phyloP scores from a whole-genome alignment of 2,797 vertebrate genomes.

The Thamnophis elegans region DNA sequence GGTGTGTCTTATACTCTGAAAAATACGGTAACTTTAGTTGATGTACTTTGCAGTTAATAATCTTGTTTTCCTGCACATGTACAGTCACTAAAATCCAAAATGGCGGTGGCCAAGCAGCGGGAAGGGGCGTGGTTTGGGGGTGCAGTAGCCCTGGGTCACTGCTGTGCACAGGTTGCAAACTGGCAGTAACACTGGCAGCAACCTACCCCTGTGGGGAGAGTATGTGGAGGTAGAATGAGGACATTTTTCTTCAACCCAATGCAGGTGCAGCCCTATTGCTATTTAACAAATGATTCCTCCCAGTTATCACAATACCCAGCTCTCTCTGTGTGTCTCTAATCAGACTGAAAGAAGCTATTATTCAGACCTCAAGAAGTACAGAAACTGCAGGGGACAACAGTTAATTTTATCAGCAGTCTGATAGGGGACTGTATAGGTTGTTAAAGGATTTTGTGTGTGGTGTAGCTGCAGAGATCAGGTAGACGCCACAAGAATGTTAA shows the following conservation, averaged over 20 bases:
- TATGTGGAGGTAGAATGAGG: background rate
- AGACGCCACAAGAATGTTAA: background rate
- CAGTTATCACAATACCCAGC: background rate
- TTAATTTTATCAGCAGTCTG: background rate
- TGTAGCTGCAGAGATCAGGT: background rate
- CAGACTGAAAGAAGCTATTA: background rate
- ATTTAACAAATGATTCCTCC: background rate
- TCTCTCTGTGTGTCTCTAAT: background rate
- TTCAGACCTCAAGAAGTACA: background rate
- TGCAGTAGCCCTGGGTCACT: too few species aligned
- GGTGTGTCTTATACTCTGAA: too few species aligned
- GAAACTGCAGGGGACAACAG: background rate
- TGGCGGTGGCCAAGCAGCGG: too few species aligned
- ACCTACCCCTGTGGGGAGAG: too few species aligned
- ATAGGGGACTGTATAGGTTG: rapidly evolving
- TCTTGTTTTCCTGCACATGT: background rate
- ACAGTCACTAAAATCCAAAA: too few species aligned
- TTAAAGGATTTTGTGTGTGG: background rate
- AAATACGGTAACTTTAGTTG: background rate
- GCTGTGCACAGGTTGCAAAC: too few species aligned
- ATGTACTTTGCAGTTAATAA: background rate
- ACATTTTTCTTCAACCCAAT: background rate
- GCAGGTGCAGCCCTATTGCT: background rate
- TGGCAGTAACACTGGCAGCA: too few species aligned
- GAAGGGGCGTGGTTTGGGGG: too few species aligned